A percentile compares a stretch with the other conserved stretches of the same genome.
These are phyloP conservation scores for Pterois miles DNA, from an alignment of 2,797 vertebrate genomes.

Conservation along the genomic window DNA sequence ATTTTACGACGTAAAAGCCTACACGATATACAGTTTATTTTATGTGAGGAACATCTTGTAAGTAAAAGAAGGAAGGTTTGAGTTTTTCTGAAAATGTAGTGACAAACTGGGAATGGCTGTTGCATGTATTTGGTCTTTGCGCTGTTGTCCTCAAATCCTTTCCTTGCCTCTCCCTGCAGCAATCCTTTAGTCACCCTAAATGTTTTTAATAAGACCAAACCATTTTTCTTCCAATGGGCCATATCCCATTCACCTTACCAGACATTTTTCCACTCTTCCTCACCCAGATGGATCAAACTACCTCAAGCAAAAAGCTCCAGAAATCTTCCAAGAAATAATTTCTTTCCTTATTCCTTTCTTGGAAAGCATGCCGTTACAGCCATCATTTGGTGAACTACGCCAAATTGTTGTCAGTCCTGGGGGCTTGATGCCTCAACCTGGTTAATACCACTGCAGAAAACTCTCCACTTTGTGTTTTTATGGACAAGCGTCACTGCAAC, in stretches of 20 bases:
- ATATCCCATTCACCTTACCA: conserved; percentile 75
- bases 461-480: conserved; percentile 83
- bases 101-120: conserved; percentile 27
- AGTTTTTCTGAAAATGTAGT: background rate
- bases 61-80: conserved; percentile 11
- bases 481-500: conserved; percentile 85
- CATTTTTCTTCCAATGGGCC: conserved; percentile 73
- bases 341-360: conserved; percentile 64
- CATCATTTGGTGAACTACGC: conserved; percentile 63
- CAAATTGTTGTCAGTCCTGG: conserved; percentile 78
- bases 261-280: conserved; percentile 75
- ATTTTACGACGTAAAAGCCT: conserved; percentile 32
- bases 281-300: conserved; percentile 66
- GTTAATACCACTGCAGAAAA: conserved; percentile 78
- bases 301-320: conserved; percentile 58
- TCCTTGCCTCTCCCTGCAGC: conserved; percentile 38
- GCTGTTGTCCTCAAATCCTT: conserved; percentile 46
- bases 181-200: conserved; percentile 45
- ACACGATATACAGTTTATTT: conserved; percentile 3
- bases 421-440: conserved; percentile 75
- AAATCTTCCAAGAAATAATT: conserved; percentile 72
- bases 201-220: conserved; percentile 69
- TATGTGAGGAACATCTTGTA: conserved; percentile 4
- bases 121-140: conserved; percentile 48
- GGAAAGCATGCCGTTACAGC: conserved; percentile 62